A percentile compares a stretch with the other conserved stretches of the same genome.
These are phyloP conservation scores for Branchinecta lynchi DNA, from an alignment of 1,140 invertebrate species.

Conservation along the genomic window DNA sequence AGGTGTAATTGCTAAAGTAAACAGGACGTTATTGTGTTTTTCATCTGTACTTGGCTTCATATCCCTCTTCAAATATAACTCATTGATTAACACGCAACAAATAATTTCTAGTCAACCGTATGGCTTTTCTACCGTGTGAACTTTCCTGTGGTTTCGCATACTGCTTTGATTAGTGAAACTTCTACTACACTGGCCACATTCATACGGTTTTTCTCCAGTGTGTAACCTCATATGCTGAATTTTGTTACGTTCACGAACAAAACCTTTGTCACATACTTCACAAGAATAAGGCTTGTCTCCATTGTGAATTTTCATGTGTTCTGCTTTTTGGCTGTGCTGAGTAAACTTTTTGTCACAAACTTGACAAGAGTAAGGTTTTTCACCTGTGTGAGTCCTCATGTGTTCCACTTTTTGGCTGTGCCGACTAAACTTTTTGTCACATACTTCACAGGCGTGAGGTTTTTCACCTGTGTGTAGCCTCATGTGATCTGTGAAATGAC, in stretches of 20 bases:
- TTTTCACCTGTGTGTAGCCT: conserved; percentile 10
- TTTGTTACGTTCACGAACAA: not conserved
- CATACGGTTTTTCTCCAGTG: conserved; percentile 13
- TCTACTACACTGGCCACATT: conserved; percentile 11
- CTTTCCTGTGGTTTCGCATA: not conserved
- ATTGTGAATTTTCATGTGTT: conserved; percentile 5
- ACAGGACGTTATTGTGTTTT: too few species aligned
- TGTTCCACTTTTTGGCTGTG: not conserved
- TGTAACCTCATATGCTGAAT: conserved; percentile 1
- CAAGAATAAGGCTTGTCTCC: conserved; percentile 12
- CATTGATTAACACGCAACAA: too few species aligned
- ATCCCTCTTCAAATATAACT: too few species aligned
- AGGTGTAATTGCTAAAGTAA: not conserved
- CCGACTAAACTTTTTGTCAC: conserved; percentile 7
- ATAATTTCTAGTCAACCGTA: conserved; percentile 22
- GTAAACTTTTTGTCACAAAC: not conserved
- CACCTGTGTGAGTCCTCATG: conserved; percentile 9
- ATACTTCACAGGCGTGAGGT: not conserved
- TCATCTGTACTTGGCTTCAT: too few species aligned
- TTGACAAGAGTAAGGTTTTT: not conserved
- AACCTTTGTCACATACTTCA: conserved; percentile 12
- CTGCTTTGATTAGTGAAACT: not conserved
- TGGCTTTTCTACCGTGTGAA: conserved; percentile 12
- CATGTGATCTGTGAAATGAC: not conserved
- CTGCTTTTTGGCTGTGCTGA: too few species aligned